These are phyloP conservation scores for Ficedula albicollis DNA, from an alignment of 2,797 vertebrate genomes.

Conservation along the genomic window DNA sequence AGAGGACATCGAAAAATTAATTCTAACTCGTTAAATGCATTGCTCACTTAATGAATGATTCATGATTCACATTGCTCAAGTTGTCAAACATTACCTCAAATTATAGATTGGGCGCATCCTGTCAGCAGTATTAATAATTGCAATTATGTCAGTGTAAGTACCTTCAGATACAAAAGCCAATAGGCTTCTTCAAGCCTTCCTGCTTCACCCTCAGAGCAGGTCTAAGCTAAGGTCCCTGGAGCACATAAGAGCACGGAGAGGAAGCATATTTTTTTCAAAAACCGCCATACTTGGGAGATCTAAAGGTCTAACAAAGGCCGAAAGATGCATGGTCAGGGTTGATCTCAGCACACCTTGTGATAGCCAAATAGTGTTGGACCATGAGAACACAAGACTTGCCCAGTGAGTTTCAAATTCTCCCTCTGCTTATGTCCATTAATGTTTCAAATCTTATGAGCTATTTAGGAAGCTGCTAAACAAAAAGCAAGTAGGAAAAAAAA, in stretches of 20 bases:
- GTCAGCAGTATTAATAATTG: not conserved
- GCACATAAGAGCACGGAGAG: not conserved
- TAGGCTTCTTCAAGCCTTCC: not conserved
- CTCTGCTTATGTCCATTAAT: not conserved
- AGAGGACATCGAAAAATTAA: slow-evolving; percentile 9
- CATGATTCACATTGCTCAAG: not conserved
- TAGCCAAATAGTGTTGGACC: not conserved
- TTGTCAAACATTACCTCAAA: slow-evolving; percentile 19
- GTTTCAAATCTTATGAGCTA: not conserved
- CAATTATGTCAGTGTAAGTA: not conserved
- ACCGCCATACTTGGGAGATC: not conserved
- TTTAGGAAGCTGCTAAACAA: not conserved
- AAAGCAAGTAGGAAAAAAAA: not conserved
- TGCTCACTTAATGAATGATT: slow-evolving; percentile 30
- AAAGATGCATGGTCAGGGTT: not conserved
- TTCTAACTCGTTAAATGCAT: slow-evolving; percentile 27
- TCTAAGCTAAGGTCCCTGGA: not conserved
- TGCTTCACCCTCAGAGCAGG: not conserved
- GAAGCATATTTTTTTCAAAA: not conserved
- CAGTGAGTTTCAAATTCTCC: not conserved
- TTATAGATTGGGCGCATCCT: not conserved
- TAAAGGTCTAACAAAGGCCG: not conserved
- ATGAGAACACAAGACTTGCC: not conserved
- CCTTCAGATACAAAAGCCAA: not conserved
- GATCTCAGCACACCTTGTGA: not conserved